Percentiles rank a stretch among this genome's conserved stretches.
These are phyloP conservation scores for Oncorhynchus gorbuscha DNA, from an alignment of 2,113 vertebrate genomes.

Conservation along the genomic window DNA sequence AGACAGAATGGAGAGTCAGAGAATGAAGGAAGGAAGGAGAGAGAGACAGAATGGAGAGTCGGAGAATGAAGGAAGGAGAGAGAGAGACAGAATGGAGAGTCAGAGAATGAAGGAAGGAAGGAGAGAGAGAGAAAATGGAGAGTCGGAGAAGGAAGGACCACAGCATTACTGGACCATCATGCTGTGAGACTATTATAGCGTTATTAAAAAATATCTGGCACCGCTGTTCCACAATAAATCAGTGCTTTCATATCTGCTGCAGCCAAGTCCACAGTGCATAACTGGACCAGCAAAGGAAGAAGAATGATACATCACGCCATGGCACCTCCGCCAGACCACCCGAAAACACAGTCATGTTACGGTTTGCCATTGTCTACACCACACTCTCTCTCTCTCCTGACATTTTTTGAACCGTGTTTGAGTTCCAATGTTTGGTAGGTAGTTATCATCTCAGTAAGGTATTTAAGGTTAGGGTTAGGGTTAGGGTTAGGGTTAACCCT, in stretches of 20 bases:
- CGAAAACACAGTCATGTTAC: background rate
- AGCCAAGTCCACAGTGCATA: conserved; percentile 37
- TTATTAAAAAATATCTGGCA: conserved; percentile 43
- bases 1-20: no score
- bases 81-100: no score
- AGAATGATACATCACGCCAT: background rate
- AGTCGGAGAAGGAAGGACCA: no score
- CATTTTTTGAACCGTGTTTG: background rate
- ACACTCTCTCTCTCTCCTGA: background rate
- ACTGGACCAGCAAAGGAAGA: background rate
- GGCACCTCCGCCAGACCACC: background rate
- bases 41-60: no score
- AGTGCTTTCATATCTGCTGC: conserved; percentile 34
- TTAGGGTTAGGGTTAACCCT: no score
- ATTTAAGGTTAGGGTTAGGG: no score
- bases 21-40: no score
- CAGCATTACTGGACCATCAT: background rate
- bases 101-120: no score
- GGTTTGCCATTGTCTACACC: background rate
- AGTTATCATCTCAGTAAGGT: background rate
- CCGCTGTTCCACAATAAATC: conserved; percentile 36
- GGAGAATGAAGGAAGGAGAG: no score
- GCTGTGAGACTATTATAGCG: conserved; percentile 35
- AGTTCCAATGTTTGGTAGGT: background rate
- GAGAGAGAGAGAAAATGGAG: background rate